A percentile compares a stretch with the other conserved stretches of the same genome.
phyloP scores from a whole-genome alignment of 2,888 invertebrate species.

The Drosophila melanosoma region DNA sequence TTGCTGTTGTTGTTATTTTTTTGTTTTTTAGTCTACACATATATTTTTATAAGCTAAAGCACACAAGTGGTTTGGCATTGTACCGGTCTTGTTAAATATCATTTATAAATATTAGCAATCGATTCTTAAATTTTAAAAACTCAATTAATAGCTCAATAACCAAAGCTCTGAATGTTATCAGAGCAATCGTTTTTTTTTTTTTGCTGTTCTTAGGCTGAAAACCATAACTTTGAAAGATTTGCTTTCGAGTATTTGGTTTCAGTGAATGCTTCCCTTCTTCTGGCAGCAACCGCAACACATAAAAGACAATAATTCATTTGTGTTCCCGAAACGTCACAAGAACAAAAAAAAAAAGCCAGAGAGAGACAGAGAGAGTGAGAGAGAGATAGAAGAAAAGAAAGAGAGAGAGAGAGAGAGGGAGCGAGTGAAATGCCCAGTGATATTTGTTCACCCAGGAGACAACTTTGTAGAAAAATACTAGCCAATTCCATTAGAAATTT shows the following conservation, averaged over 20 bases:
- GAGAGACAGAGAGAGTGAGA: not conserved
- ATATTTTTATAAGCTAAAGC: constrained; percentile 9
- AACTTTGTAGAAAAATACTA: constrained; percentile 32
- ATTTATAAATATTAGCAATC: not conserved
- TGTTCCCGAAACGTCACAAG: constrained; percentile 22
- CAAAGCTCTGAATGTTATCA: not conserved
- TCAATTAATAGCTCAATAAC: not conserved
- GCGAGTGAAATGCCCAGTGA: not conserved
- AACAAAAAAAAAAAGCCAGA: not conserved
- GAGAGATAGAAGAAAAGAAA: not conserved
- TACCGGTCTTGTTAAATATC: not conserved
- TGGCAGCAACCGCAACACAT: constrained; percentile 23
- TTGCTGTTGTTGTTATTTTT: too few species aligned
- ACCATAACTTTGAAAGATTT: constrained; percentile 22
- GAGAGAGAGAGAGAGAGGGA: not conserved
- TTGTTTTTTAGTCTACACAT: constrained; percentile 1
- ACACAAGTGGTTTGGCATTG: constrained; percentile 18
- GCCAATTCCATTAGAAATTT: constrained; percentile 48
- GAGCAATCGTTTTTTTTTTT: not conserved
- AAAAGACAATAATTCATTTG: constrained; percentile 43
- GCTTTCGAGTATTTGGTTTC: constrained; percentile 14
- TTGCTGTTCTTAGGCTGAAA: not conserved
- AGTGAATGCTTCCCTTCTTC: constrained; percentile 13
- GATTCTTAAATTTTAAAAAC: not conserved
- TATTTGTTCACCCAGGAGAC: constrained; percentile 58